A percentile compares a stretch with the other conserved stretches of the same genome.
Evolutionary conservation across 2,888 invertebrate genomes (phyloP).

Genomic region (Drosophila siamana): DNA sequence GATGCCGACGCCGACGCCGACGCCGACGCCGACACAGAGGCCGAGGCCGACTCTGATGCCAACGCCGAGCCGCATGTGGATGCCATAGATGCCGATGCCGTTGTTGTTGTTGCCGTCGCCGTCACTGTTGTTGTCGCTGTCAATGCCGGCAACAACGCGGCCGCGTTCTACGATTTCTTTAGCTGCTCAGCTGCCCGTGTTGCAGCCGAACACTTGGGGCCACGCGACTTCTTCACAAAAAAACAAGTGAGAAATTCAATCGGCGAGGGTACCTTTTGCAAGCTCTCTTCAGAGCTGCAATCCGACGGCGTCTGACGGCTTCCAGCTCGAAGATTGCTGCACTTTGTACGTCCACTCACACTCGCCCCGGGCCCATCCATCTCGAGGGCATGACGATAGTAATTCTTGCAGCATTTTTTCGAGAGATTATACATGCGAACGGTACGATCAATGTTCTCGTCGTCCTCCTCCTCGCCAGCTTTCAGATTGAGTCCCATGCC

Average conservation of each 20-base stretch:
- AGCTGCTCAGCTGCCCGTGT: conserved; percentile 45
- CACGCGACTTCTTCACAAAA: conserved; percentile 83
- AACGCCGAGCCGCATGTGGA: conserved; percentile 3
- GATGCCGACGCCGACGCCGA: conserved; percentile 44
- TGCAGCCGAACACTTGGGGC: conserved; percentile 64
- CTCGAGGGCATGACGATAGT: conserved; percentile 77
- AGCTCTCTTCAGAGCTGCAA: conserved; percentile 84
- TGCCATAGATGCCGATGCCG: conserved; percentile 35
- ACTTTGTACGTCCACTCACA: conserved; percentile 50
- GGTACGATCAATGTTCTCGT: conserved; percentile 82
- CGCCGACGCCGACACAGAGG: not conserved
- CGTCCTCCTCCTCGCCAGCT: conserved; percentile 72
- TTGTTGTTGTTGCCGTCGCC: conserved; percentile 7
- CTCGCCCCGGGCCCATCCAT: conserved; percentile 60
- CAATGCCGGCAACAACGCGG: conserved; percentile 66
- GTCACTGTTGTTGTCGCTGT: conserved; percentile 30
- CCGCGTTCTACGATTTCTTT: conserved; percentile 82
- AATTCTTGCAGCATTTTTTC: conserved; percentile 84
- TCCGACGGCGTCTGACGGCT: conserved; percentile 55
- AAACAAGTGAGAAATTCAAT: conserved; percentile 84
- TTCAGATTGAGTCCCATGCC: conserved; percentile 68
- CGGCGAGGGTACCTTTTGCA: conserved; percentile 83
- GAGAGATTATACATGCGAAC: conserved; percentile 84
- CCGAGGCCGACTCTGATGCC: too few relatives aligned
- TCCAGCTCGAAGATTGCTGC: conserved; percentile 57